Evolutionary conservation across 2,797 vertebrate genomes (phyloP), one percentile per base, ranked within the genome.

Genomic region (Enteromius anoplus): DNA sequence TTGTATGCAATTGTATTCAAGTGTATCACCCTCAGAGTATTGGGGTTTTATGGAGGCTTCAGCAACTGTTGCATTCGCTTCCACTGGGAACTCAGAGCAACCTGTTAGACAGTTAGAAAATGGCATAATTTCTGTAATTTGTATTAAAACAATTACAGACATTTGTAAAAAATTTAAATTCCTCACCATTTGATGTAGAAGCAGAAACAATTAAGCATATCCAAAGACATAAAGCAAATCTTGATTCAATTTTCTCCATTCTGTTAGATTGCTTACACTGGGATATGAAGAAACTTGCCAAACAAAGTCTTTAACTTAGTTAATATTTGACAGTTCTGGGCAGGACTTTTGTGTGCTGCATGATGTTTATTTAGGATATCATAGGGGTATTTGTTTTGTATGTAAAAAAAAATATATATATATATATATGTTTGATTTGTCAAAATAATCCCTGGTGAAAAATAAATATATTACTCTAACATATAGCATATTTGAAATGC

Each of bases 1-100:
- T 4, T 2, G 26, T 4, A 85, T 65, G 72, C 93, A 94, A 2
- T 0, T 55, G 47, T 89, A 92, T 11, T 45, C 37, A 19, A 93
- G 51, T 14, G 78, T 11, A 21, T 91, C 7, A 76, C 84, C 90
- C 17, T 5, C 0, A n/a, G 8, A 32, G 77, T 93, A 93, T 14
- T 40, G 69, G 1, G 2, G 12, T 77, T 75, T 91, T 47, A 10
- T 42, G 32, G 85, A 86, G 0, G 12, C 45, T 7, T 76, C 62
- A 5, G 80, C 81, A 62, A 91, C 26, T 0, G 9, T 0, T 47
- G 88, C 88, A 26, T 93, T 69, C 3, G 82, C 84, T 65, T 91
- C 86, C 10, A 26, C 12, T n/a, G 91, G 92, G 6, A 86, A 60
- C 23, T 70, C n/a, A 76, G 85, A 72, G 51, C 85, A 89, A 23